Conservation (phyloP, 2,113 vertebrate genomes). For the Pionites leucogaster region DNA sequence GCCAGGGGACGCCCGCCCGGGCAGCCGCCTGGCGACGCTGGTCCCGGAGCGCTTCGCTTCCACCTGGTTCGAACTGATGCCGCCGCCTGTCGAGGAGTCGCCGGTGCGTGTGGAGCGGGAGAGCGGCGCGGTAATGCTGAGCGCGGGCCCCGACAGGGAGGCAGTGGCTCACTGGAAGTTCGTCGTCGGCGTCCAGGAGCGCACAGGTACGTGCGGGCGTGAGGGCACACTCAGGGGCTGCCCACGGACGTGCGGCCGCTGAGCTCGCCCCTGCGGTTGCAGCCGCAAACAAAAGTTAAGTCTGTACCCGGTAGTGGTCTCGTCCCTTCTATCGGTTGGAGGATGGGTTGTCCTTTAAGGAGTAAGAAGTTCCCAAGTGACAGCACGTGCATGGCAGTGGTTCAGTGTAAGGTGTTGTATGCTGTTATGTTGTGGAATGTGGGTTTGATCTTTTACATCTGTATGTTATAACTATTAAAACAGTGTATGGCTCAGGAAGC, state of each 20-base stretch:
- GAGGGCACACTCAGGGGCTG: not conserved
- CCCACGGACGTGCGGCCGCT: not conserved
- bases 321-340: accelerated
- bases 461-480: not conserved
- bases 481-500: no score
- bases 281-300: accelerated
- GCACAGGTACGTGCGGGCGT: conserved; percentile 69
- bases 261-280: no score
- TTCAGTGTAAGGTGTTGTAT: accelerated
- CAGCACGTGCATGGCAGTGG: accelerated
- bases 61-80: conserved; percentile 77
- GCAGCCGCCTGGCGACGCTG: conserved; percentile 79
- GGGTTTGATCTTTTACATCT: not conserved
- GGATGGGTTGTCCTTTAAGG: accelerated
- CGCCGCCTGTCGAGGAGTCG: conserved; percentile 75
- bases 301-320: accelerated
- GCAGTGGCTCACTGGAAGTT: conserved; percentile 78
- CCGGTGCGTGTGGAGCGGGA: conserved; percentile 81
- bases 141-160: conserved; percentile 82
- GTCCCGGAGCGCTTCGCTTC: conserved; percentile 75
- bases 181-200: conserved; percentile 81
- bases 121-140: conserved; percentile 81
- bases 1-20: conserved; percentile 82
- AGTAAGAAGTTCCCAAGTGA: not conserved
- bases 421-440: accelerated